phyloP scores from a whole-genome alignment of 2,888 invertebrate genomes.

The Celastrina argiolus region DNA sequence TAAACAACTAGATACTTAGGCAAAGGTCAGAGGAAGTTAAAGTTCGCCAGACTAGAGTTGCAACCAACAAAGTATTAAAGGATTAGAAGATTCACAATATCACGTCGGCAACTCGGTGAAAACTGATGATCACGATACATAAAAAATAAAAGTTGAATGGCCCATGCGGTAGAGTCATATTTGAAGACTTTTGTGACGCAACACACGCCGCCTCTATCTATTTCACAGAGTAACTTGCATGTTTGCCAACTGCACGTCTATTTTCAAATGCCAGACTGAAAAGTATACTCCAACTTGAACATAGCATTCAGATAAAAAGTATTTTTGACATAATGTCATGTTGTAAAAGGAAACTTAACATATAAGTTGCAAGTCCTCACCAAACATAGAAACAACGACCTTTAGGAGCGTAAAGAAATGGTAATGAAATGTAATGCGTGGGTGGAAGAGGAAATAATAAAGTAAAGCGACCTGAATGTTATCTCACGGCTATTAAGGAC shows the following conservation, averaged over 20 bases:
- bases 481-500: neutral
- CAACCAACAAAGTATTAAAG: neutral
- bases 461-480: neutral
- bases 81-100: neutral
- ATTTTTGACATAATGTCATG: neutral
- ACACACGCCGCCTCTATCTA: constrained; percentile 8
- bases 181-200: constrained; percentile 18
- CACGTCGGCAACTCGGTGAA: neutral
- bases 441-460: neutral
- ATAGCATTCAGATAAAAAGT: neutral
- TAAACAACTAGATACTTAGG: neutral
- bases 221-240: constrained; percentile 8
- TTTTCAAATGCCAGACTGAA: neutral
- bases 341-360: no score
- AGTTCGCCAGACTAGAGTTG: neutral
- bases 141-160: constrained; percentile 11
- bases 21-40: constrained; percentile 5
- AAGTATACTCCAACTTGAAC: neutral
- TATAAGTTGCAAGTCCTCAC: neutral
- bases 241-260: constrained; percentile 15
- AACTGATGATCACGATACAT: constrained; percentile 2
- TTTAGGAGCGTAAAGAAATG: neutral
- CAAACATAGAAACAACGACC: neutral
- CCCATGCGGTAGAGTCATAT: constrained; percentile 11
- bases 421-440: neutral